These are phyloP conservation scores for Agrypnus murinus DNA, from an alignment of 2,888 invertebrate species.

Conservation along the genomic window DNA sequence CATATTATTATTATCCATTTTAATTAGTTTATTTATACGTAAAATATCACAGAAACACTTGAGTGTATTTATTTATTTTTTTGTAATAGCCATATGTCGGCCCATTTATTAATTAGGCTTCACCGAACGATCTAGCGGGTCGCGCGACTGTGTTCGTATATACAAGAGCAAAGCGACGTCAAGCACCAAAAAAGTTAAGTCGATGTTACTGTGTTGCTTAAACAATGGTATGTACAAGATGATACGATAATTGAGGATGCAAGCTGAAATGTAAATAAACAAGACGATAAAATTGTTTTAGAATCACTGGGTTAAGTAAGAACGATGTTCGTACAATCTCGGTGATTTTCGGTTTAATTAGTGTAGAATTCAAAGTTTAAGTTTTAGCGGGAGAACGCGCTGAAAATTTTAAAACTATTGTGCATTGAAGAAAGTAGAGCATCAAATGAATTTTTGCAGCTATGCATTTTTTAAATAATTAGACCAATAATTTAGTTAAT, in stretches of 20 bases:
- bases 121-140: slow-evolving; percentile 16
- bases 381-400: slow-evolving; percentile 29
- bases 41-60: slow-evolving; percentile 37
- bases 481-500: background rate
- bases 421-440: too few relatives aligned
- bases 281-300: background rate
- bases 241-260: too few relatives aligned
- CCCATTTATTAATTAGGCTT: slow-evolving; percentile 26
- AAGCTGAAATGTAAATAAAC: background rate
- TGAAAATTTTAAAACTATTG: background rate
- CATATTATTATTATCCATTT: slow-evolving; percentile 65
- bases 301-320: slow-evolving; percentile 2
- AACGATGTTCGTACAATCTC: slow-evolving; percentile 20
- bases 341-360: slow-evolving; percentile 26
- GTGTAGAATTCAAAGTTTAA: slow-evolving; percentile 9
- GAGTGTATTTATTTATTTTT: slow-evolving; percentile 27
- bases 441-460: too few relatives aligned
- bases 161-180: slow-evolving; percentile 30
- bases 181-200: slow-evolving; percentile 30
- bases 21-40: slow-evolving; percentile 13
- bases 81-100: slow-evolving; percentile 42
- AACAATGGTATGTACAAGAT: background rate
- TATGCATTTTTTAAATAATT: slow-evolving; percentile 13
- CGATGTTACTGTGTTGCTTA: slow-evolving; percentile 10
- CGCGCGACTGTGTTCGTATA: slow-evolving; percentile 35